Percentiles rank a stretch among this genome's conserved stretches.
These are phyloP conservation scores for Furcula furcula DNA, from an alignment of 2,888 invertebrate species.

Conservation along the genomic window DNA sequence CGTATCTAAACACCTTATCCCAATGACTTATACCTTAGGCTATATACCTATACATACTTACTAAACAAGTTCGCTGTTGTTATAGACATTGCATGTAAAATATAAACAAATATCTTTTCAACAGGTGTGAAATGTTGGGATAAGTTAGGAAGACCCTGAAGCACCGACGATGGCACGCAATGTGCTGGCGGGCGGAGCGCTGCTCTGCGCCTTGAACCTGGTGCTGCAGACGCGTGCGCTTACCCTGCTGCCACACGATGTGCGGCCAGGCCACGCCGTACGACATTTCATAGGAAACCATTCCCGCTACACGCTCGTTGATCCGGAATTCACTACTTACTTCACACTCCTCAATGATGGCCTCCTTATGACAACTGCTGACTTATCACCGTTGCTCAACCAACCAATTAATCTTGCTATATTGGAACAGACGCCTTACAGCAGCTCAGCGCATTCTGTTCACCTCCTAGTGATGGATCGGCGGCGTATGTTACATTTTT, in stretches of 20 bases:
- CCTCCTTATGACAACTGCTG: slow-evolving; percentile 94
- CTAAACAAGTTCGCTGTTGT: slow-evolving; percentile 8
- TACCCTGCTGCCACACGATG: slow-evolving; percentile 92
- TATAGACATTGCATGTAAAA: too few species aligned
- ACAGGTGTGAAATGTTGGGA: slow-evolving; percentile 71
- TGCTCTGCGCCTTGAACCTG: slow-evolving; percentile 62
- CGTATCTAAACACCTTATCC: too few species aligned
- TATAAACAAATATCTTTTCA: slow-evolving; percentile 34
- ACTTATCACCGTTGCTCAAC: slow-evolving; percentile 90
- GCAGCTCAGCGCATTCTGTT: slow-evolving; percentile 89
- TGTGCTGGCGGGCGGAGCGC: slow-evolving; percentile 63
- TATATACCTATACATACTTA: slow-evolving; percentile 24
- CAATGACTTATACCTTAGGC: too few species aligned
- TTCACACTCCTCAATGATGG: slow-evolving; percentile 94
- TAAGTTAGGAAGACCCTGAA: slow-evolving; percentile 43
- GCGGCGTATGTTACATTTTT: slow-evolving; percentile 90
- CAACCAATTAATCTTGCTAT: slow-evolving; percentile 91
- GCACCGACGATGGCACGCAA: slow-evolving; percentile 60
- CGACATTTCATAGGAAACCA: slow-evolving; percentile 86
- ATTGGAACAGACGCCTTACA: slow-evolving; percentile 90
- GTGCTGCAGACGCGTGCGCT: slow-evolving; percentile 60
- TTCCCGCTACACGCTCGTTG: slow-evolving; percentile 82
- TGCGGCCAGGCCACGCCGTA: slow-evolving; percentile 93
- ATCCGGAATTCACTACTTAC: slow-evolving; percentile 91
- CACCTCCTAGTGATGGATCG: slow-evolving; percentile 92